Base-by-base conservation (phyloP, 1,140 invertebrate species). In the Polypedilum pembai region DNA sequence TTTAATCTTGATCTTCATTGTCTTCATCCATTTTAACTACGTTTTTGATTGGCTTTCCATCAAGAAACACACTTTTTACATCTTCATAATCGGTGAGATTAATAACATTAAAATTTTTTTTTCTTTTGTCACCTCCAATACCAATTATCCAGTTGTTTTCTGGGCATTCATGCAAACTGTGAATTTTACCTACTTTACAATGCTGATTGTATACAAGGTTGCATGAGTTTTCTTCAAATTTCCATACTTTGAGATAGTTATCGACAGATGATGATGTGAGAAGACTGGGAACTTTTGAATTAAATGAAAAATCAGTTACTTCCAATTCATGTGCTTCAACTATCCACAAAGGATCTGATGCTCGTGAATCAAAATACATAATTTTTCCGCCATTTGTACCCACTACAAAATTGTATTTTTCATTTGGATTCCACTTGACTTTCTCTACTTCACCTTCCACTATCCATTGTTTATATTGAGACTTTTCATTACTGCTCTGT, bases 361-460 rank as follows among this genome's bases (percentile, higher is more conserved):
- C 86, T 74, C 94, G 85, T 77, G 88, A 87, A 83, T 97, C 94
- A 75, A 94, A 87, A 79, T 90, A 91, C 76, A 91, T 88, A 45
- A 98, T 83, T 77, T 86, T 87, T 2, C 96, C 95, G 76, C 86
- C 86, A 80, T 92, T 91, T 17, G 92, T 93, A 74, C 91, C 90
- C 77, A 89, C 86, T 87, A 93, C 81, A 18, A 83, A 84, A 77
- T 78, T 78, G 75, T 81, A 78, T 8, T 74, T 78, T 74, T 80
- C 76, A 1, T 75, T 77, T 7, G 76, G 80, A 80, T 96, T 90
- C 96, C 96, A 98, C 0, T 88, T 75, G n/a, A 95, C 88, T 77
- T 88, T 89, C 84, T 98, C 96, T 40, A 96, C 89, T 86, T 98
- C 95, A 18, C 89, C 90, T 40, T 84, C 82, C 8, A 92, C 80